Evolutionary conservation across 2,888 invertebrate genomes (phyloP), one percentile per base, ranked within the genome.

Genomic region (Thera britannica): DNA sequence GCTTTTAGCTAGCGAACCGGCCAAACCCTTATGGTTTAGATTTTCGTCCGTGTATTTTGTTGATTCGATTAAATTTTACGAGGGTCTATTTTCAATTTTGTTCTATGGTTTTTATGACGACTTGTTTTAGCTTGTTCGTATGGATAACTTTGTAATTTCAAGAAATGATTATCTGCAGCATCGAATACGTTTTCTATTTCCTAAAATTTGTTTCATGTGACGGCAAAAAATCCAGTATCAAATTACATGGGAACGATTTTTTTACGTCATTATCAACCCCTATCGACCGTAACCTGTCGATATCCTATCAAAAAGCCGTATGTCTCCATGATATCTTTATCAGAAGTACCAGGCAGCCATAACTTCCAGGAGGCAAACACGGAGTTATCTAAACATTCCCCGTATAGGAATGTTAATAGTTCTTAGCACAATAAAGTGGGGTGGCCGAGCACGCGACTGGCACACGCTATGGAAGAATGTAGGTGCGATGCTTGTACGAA

Each of bases 361-460:
- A 74, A 72, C 70, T 74, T 69, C 62, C 62, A 69, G 72, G 72
- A 75, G 72, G 72, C 68, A 56, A 74, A 72, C 74, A 73, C 67
- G 72, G 68, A 87, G 87, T 84, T 90, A 91, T 91, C 91, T 89
- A 88, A 91, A 90, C 89, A 92, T 90, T 90, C 90, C 75, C 89
- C 84, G 80, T 82, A 84, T 81, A 90, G 86, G 92, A 92, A 93
- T 93, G 92, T 92, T 93, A 92, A 93, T 92, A 90, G 91, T 89
- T 84, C 82, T 83, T 80, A 80, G 83, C 85, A 84, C 86, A 87
- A 86, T 87, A 86, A 86, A 86, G 83, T 84, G 84, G 81, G 84
- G 83, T 82, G 77, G 67, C 72, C 72, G 78, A 64, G 78, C 91
- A 92, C 91, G 92, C 90, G 83, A 91, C 74, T 77, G 71, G 73